These are phyloP conservation scores for Choristoneura rosaceana DNA, from an alignment of 2,888 invertebrate genomes.

Conservation along the genomic window DNA sequence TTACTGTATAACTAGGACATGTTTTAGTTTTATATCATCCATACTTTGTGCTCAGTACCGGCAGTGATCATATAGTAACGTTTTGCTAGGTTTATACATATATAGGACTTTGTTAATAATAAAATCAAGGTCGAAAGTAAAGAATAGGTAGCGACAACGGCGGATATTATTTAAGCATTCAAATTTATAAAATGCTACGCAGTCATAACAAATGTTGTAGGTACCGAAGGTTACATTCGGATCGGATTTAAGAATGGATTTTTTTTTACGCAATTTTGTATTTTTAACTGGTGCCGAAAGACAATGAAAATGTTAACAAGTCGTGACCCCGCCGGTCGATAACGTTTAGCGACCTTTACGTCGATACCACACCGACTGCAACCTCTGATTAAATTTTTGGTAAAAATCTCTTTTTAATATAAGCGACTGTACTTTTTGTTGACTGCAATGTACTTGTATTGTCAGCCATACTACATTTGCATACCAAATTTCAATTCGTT, in stretches of 20 bases:
- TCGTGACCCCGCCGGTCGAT: constrained; percentile 37
- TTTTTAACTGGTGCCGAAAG: constrained; percentile 21
- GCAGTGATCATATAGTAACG: background rate
- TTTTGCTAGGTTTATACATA: too few relatives aligned
- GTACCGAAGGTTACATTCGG: constrained; percentile 8
- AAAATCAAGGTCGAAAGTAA: constrained; percentile 9
- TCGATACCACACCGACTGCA: constrained; percentile 20
- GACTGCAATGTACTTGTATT: too few relatives aligned
- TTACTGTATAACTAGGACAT: background rate
- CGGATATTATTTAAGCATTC: too few relatives aligned
- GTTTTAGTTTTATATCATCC: background rate
- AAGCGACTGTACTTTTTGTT: too few relatives aligned
- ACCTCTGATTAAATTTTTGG: constrained; percentile 33
- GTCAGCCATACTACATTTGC: too few relatives aligned
- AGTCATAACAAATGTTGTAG: background rate
- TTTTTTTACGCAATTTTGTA: background rate
- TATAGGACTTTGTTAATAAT: background rate
- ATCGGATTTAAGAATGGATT: background rate
- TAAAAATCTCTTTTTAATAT: too few relatives aligned
- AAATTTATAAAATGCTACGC: constrained; percentile 14
- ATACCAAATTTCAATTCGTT: too few relatives aligned
- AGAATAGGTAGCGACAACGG: background rate
- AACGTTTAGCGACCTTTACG: constrained; percentile 42
- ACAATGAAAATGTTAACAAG: constrained; percentile 37
- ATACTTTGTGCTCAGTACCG: background rate